These are phyloP conservation scores for Rotaria sp. DNA, from an alignment of 2,888 invertebrate genomes.

Conservation along the genomic window DNA sequence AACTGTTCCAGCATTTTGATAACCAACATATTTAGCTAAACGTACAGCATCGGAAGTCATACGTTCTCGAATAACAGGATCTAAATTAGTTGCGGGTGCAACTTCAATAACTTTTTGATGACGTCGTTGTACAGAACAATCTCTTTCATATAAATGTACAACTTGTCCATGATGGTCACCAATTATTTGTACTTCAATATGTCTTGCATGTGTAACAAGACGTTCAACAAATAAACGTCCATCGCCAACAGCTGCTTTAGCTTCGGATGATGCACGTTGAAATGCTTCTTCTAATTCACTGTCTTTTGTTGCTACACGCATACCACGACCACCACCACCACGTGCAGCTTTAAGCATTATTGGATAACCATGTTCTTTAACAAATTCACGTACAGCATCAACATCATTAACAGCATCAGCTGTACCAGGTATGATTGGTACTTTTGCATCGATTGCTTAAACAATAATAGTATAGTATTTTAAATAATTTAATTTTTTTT, in stretches of 20 bases:
- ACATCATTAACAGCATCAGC: constrained; percentile 79
- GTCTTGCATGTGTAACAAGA: constrained; percentile 91
- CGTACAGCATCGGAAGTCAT: constrained; percentile 85
- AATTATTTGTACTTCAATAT: constrained; percentile 85
- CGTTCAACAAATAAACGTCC: constrained; percentile 97
- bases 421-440: constrained; percentile 87
- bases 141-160: constrained; percentile 88
- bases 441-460: constrained; percentile 46
- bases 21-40: constrained; percentile 81
- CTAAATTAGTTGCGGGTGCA: constrained; percentile 86
- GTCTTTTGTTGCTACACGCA: constrained; percentile 60
- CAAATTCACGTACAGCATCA: constrained; percentile 80
- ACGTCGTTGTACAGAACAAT: constrained; percentile 93
- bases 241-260: constrained; percentile 89
- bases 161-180: constrained; percentile 86
- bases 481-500: not conserved
- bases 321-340: constrained; percentile 90
- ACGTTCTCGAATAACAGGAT: constrained; percentile 64
- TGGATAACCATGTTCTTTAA: constrained; percentile 78
- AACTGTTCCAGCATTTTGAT: constrained; percentile 94
- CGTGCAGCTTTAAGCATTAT: constrained; percentile 98
- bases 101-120: constrained; percentile 98
- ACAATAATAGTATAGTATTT: not conserved
- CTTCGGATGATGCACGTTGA: constrained; percentile 85
- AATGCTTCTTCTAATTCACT: constrained; percentile 67